Evolutionary conservation across 2,888 invertebrate species (phyloP), one percentile per base, ranked within the genome.

Genomic region (Elegia similella): DNA sequence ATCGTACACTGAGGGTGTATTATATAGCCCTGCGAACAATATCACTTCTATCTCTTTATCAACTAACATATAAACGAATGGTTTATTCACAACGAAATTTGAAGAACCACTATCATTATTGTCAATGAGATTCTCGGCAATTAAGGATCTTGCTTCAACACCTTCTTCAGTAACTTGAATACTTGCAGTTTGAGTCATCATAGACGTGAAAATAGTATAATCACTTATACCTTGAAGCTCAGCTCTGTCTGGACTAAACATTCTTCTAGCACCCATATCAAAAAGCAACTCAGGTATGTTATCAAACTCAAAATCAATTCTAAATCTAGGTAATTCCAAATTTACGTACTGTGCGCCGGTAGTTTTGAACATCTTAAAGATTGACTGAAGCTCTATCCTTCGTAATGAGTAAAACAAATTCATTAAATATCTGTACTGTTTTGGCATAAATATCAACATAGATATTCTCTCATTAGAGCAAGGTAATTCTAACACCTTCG

Each of bases 181-280:
- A 42, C 78, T 61, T 16, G 75, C 63, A 1, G 73, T 65, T 62
- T 88, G 88, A 0, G 73, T 77, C 75, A 87, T 81, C 0, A 82
- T 32, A 0, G 87, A 86, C 0, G 75, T 74, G n/a, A 76, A 68
- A 55, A 84, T 66, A 6, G 66, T 70, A 44, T 70, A 80, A 56
- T 80, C 68, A 68, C 80, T 85, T 7, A 88, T 82, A 16, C 73
- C 72, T 0, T 62, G 65, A 0, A 88, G 70, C 17, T 86, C 75
- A 1, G 86, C 80, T 12, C 64, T 16, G 0, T 73, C 62, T 1
- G 79, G 80, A 58, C 81, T 62, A 59, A 88, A 88, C n/a, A 86
- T 69, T n/a, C 73, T 78, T 42, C 62, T 71, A 0, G 86, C 68
- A 0, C 87, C 87, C 84, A 88, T 84, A 70, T 88, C 88, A 42